Percentiles rank a stretch among this genome's conserved stretches.
Evolutionary conservation across 2,113 vertebrate genomes (phyloP).

Genomic region (Leptosomus discolor): DNA sequence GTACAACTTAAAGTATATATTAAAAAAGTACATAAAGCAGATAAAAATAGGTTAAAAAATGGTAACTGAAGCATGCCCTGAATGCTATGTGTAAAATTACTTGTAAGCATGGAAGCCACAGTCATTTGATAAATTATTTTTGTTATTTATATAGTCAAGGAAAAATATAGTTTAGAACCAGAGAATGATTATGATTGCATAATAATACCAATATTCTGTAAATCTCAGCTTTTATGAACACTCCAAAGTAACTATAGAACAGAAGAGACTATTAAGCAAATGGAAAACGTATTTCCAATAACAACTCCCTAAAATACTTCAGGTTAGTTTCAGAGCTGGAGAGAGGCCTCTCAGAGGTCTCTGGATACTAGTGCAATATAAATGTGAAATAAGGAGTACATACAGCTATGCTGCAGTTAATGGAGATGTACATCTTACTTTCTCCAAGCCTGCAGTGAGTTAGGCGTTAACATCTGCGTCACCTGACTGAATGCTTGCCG

Average conservation of each 20-base stretch:
- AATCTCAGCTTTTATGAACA: background rate
- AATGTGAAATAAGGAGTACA: background rate
- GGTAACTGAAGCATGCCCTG: background rate
- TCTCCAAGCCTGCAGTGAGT: background rate
- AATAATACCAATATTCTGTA: background rate
- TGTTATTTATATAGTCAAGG: background rate
- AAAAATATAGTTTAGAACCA: background rate
- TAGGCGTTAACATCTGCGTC: background rate
- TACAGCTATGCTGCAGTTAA: background rate
- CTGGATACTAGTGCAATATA: background rate
- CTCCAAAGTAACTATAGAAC: background rate
- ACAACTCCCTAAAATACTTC: background rate
- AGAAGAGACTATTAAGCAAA: constrained; percentile 5
- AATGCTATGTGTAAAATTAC: background rate
- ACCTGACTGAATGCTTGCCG: accelerated
- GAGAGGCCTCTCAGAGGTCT: background rate
- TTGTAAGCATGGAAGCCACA: background rate
- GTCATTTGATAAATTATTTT: background rate
- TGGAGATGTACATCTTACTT: background rate
- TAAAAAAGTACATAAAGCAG: background rate
- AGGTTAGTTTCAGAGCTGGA: background rate
- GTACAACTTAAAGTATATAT: background rate
- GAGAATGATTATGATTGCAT: background rate
- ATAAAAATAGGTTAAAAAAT: background rate
- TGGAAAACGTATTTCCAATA: background rate